Conservation (phyloP, 2,113 vertebrate genomes). For the Mormyrus iriodes region DNA sequence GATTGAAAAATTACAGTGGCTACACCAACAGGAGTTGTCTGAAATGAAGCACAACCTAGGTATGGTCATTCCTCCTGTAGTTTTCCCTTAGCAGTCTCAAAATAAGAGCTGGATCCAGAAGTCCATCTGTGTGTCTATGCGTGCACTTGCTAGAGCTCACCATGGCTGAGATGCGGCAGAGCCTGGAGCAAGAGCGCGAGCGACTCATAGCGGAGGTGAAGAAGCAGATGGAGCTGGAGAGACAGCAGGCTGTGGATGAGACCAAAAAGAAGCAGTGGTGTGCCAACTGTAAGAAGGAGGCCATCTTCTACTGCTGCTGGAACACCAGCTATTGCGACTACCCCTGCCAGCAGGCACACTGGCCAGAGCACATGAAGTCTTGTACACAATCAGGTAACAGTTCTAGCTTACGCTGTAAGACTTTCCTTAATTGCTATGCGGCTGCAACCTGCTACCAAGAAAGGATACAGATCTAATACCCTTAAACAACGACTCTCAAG, state of each 20-base stretch:
- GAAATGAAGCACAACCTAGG: constrained; percentile 98
- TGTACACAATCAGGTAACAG: constrained; percentile 91
- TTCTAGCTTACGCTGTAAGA: background rate
- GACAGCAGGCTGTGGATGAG: constrained; percentile 90
- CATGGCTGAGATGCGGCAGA: constrained; percentile 98
- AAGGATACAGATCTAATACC: background rate
- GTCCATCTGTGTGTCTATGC: background rate
- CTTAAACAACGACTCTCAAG: background rate
- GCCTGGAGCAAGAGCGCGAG: constrained; percentile 88
- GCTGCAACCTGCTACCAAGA: background rate
- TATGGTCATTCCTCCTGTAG: constrained; percentile 44
- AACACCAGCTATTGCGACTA: constrained; percentile 98
- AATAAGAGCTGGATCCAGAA: background rate
- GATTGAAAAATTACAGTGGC: constrained; percentile 94
- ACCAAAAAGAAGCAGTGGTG: constrained; percentile 99
- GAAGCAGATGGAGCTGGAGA: constrained; percentile 88
- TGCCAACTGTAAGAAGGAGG: constrained; percentile 93
- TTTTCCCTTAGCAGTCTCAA: background rate
- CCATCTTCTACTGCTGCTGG: constrained; percentile 98
- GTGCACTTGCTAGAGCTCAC: constrained; percentile 74
- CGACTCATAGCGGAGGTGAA: constrained; percentile 88
- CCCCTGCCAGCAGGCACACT: constrained; percentile 95
- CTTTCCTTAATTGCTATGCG: background rate
- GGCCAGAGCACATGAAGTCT: constrained; percentile 98
- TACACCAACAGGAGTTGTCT: constrained; percentile 91